Conservation (phyloP, 2,113 vertebrate species). For the Murina feae region DNA sequence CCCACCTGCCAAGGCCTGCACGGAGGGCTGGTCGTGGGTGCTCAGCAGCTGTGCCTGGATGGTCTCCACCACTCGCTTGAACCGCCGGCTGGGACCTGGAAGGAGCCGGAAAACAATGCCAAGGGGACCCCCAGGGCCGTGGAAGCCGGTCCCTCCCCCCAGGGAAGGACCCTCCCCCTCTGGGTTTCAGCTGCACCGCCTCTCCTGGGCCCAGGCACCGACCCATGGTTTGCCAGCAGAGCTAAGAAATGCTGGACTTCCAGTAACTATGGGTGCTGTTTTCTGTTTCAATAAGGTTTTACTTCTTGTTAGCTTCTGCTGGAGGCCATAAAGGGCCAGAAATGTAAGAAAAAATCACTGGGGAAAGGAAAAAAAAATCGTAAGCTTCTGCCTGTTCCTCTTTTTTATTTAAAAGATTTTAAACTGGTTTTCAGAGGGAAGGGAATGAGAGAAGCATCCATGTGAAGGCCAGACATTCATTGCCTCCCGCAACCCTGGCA, state of each 20-base stretch:
- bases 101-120: not conserved
- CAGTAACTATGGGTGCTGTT: not conserved
- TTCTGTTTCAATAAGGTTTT: not conserved
- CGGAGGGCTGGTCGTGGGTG: conserved; percentile 91
- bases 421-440: not conserved
- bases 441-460: too few relatives aligned
- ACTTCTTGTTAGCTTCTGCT: not conserved
- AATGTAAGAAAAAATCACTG: not conserved
- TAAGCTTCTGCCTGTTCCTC: not conserved
- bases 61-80: conserved; percentile 93
- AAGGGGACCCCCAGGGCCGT: fast-evolving
- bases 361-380: not conserved
- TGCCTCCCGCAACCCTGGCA: too few relatives aligned
- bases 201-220: not conserved
- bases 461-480: too few relatives aligned
- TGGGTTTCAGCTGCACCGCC: not conserved
- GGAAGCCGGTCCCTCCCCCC: not conserved
- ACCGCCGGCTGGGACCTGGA: conserved; percentile 92
- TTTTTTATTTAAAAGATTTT: not conserved
- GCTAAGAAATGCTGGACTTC: not conserved
- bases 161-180: not conserved
- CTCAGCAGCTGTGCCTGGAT: conserved; percentile 95
- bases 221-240: not conserved
- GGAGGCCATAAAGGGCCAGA: not conserved
- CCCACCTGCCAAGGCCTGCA: conserved; percentile 89